Percentiles rank a stretch among this genome's conserved stretches.
Conservation (phyloP, 2,888 invertebrate species). For the Hyposoter didymator region DNA sequence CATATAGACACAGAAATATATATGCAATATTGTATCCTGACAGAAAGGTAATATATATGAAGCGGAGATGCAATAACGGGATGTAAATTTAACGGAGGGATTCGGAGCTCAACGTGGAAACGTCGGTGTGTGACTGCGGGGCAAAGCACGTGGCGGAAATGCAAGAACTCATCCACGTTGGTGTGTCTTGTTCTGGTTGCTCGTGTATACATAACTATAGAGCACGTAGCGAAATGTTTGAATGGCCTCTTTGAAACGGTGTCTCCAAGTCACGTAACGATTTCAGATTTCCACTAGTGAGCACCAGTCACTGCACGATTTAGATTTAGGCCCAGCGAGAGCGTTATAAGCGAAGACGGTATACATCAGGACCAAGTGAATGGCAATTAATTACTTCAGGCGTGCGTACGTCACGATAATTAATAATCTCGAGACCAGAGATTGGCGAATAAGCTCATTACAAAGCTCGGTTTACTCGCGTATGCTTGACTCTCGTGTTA, state of each 20-base stretch:
- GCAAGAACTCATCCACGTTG: conserved; percentile 60
- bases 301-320: conserved; percentile 25
- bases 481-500: conserved; percentile 43
- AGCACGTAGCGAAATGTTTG: conserved; percentile 43
- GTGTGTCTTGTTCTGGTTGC: conserved; percentile 17
- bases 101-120: conserved; percentile 66
- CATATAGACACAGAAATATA: not conserved
- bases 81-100: conserved; percentile 68
- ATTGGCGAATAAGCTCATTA: conserved; percentile 26
- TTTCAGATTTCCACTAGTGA: conserved; percentile 50
- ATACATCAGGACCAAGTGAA: conserved; percentile 23
- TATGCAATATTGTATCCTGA: conserved; percentile 16
- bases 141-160: conserved; percentile 63
- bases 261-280: conserved; percentile 50
- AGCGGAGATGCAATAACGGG: conserved; percentile 63
- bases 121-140: conserved; percentile 56
- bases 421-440: conserved; percentile 61
- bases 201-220: not conserved
- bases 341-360: not conserved
- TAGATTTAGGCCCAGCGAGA: conserved; percentile 43
- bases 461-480: conserved; percentile 11
- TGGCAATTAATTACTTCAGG: conserved; percentile 55
- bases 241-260: conserved; percentile 60
- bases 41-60: conserved; percentile 55
- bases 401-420: conserved; percentile 61